Base-by-base conservation (phyloP, 2,113 vertebrate species). In the Salvelinus fontinalis region DNA sequence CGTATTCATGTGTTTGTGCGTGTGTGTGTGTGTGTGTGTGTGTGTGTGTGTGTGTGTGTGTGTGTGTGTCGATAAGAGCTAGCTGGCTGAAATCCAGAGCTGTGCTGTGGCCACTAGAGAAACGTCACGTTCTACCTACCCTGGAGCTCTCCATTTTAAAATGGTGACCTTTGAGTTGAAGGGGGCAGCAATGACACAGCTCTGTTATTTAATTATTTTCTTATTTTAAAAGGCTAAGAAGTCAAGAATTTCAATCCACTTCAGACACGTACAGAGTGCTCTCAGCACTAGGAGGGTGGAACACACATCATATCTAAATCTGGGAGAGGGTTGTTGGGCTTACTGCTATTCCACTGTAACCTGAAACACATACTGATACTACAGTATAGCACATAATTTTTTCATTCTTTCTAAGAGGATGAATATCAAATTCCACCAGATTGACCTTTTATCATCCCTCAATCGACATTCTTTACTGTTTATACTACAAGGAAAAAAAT, bases 141-240 rank as follows among this genome's bases (percentile, higher is more conserved):
- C n/a, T 11, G 27, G 39, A 49, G 62, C 70, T 67, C 22, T 67
- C 34, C 59, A 77, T 70, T 71, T 71, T 71, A 26, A 64, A 39
- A 26, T 26, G 31, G n/a, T 51, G 75, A 70, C 68, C 75, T 77
- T 29, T 62, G 29, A 24, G 20, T 54, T 54, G 3, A 54, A 18
- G 51, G 14, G 51, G 51, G 51, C 51, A 54, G 51, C 14, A 54
- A 54, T 54, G 51, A 54, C 51, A 7, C 34, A 34, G 34, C 6
- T 18, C 51, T 54, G 1, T 18, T 18, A 4, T 51, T 51, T 8
- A 51, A 8, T 51, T 51, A 51, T 51, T 51, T 51, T 51, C 49
- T 18, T 59, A 18, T 59, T 59, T 59, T 18, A 51, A 1, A 59
- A 59, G 54, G 54, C 54, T 5, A 48, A 48, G 54, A 57, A 57